Conservation (phyloP, 2,888 invertebrate genomes). For the Carcina quercana region DNA sequence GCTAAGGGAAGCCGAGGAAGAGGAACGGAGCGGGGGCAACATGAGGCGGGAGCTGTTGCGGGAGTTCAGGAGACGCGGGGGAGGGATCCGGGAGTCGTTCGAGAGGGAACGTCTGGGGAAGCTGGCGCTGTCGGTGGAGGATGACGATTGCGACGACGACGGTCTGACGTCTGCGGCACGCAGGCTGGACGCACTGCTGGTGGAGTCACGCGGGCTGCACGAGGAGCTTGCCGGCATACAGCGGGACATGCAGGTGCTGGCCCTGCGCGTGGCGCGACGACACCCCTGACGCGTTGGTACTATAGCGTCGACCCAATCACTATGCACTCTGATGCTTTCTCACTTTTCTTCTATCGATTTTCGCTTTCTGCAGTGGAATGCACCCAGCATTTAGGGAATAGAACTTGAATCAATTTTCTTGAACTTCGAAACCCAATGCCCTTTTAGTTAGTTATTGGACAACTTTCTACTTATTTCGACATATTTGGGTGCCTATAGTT, state of each 20-base stretch:
- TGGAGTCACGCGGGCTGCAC: conserved; percentile 60
- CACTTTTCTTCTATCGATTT: too few species aligned
- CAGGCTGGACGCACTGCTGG: conserved; percentile 55
- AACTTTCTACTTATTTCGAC: too few species aligned
- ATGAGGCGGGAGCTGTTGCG: conserved; percentile 31
- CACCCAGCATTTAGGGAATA: too few species aligned
- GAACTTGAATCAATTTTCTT: too few species aligned
- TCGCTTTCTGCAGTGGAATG: too few species aligned
- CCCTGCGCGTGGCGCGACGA: conserved; percentile 54
- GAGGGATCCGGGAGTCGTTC: conserved; percentile 38
- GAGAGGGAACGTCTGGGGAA: conserved; percentile 57
- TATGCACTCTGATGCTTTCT: not conserved
- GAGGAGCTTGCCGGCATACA: conserved; percentile 63
- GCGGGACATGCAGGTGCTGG: conserved; percentile 71
- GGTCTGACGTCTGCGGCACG: conserved; percentile 52
- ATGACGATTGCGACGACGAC: conserved; percentile 34
- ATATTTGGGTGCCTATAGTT: too few species aligned
- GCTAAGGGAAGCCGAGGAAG: conserved; percentile 54
- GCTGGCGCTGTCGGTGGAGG: conserved; percentile 60
- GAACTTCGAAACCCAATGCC: too few species aligned
- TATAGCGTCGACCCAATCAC: conserved; percentile 19
- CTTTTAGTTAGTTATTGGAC: too few species aligned
- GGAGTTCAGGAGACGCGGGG: conserved; percentile 37
- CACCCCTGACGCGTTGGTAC: conserved; percentile 63
- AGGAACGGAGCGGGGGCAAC: conserved; percentile 29